Percentiles rank a stretch among this genome's conserved stretches.
phyloP scores from a whole-genome alignment of 2,113 vertebrate species.

The Bufo bufo region DNA sequence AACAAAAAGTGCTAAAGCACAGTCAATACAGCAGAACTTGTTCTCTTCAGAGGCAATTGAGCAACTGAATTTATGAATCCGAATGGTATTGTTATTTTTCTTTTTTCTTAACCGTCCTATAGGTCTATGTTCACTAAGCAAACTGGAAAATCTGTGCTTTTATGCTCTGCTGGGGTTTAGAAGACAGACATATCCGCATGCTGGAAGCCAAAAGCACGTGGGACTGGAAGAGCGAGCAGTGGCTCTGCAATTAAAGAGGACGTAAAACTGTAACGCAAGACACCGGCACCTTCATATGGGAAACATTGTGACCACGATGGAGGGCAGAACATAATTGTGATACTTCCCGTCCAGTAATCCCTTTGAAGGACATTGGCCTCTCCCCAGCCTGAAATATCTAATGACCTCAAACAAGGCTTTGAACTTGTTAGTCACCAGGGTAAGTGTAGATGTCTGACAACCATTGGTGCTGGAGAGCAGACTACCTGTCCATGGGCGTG shows the following conservation, averaged over 20 bases:
- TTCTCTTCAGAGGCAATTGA: neutral
- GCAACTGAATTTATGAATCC: neutral
- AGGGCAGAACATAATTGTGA: neutral
- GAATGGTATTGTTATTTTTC: neutral
- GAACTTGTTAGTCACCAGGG: neutral
- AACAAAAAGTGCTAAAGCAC: neutral
- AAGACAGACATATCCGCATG: slow-evolving; percentile 2
- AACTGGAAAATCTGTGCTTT: slow-evolving; percentile 9
- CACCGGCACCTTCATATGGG: no score
- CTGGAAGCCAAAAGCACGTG: neutral
- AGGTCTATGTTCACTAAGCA: neutral
- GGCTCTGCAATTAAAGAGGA: no score
- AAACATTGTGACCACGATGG: no score
- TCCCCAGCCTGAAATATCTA: neutral
- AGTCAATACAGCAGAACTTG: neutral
- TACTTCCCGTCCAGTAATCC: neutral
- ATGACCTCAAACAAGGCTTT: neutral
- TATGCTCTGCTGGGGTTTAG: neutral
- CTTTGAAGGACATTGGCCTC: neutral
- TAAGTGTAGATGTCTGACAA: neutral
- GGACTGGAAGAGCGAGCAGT: neutral
- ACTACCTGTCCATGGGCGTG: neutral
- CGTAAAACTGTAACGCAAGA: no score
- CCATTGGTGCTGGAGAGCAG: neutral
- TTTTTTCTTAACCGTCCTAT: neutral